phyloP scores from a whole-genome alignment of 2,113 vertebrate species.

The Ginglymostoma cirratum region DNA sequence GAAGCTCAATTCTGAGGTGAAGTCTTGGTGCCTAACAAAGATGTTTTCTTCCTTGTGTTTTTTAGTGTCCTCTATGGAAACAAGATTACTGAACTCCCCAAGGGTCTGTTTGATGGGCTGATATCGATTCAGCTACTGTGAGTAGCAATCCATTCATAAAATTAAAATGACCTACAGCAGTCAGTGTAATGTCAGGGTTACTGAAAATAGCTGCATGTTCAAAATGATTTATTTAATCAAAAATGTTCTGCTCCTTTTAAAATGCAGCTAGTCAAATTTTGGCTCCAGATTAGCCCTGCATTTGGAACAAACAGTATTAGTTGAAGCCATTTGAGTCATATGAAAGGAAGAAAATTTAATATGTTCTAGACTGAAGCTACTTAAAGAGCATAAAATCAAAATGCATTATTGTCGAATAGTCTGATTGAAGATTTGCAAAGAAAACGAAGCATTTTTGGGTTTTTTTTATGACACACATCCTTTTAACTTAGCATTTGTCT shows the following conservation, averaged over 20 bases:
- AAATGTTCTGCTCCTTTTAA: no score
- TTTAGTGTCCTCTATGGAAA: conserved; percentile 94
- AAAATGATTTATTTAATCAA: background rate
- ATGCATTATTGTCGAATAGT: background rate
- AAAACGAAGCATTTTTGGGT: background rate
- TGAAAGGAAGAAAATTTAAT: background rate
- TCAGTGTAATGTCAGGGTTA: background rate
- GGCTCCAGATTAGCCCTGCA: background rate
- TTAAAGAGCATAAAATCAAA: background rate
- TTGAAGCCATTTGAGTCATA: background rate
- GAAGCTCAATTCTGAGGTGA: background rate
- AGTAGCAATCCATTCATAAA: conserved; percentile 59
- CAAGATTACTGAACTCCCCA: conserved; percentile 94
- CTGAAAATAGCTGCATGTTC: conserved; percentile 12
- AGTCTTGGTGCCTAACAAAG: background rate
- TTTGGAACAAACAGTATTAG: background rate
- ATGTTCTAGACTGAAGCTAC: background rate
- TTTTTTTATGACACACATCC: background rate
- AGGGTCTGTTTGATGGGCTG: conserved; percentile 92
- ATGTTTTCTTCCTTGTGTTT: conserved; percentile 45
- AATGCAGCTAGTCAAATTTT: background rate
- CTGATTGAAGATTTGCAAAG: background rate
- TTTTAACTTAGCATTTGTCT: background rate
- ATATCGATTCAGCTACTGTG: conserved; percentile 92
- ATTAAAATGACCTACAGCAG: background rate